Evolutionary conservation across 30 jellyfish, hydroid and myxozoan species (phyloP).

Genomic region (Calvadosia cruxmelitensis): DNA sequence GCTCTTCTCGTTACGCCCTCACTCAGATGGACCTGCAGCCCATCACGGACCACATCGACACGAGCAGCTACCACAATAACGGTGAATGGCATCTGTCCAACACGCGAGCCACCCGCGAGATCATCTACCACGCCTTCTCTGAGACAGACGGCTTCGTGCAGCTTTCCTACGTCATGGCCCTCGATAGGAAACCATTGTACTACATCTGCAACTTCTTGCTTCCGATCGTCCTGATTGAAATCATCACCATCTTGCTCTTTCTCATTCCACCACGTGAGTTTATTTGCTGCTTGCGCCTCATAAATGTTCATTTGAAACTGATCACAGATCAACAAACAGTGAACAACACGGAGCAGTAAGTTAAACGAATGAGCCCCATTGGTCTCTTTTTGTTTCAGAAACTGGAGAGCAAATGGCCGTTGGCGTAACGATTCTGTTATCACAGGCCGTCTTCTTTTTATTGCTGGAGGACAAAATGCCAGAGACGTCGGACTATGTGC

Average conservation of each 20-base stretch:
- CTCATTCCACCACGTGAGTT: constrained; percentile 66
- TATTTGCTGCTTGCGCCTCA: background rate
- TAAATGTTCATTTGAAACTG: too few relatives aligned
- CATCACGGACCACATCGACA: constrained; percentile 6
- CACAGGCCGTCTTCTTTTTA: constrained; percentile 66
- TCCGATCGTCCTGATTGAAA: constrained; percentile 51
- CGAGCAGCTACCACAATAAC: constrained; percentile 7
- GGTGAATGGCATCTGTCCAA: constrained; percentile 53
- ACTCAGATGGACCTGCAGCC: constrained; percentile 39
- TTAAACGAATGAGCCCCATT: too few relatives aligned
- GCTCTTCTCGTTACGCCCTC: constrained; percentile 51
- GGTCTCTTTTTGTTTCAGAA: constrained; percentile 21
- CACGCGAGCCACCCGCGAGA: constrained; percentile 13
- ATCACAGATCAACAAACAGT: too few relatives aligned
- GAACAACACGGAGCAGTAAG: too few relatives aligned
- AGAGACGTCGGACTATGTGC: constrained; percentile 63
- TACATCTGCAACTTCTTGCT: constrained; percentile 41
- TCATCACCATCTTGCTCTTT: constrained; percentile 52
- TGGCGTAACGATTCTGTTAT: constrained; percentile 53
- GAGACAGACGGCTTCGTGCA: constrained; percentile 12
- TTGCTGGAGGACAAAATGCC: constrained; percentile 70
- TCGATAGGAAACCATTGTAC: constrained; percentile 51
- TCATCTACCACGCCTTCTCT: constrained; percentile 56
- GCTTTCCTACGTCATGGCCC: constrained; percentile 33
- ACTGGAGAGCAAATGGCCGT: constrained; percentile 87